phyloP scores from a whole-genome alignment of 1,140 invertebrate species.

The Drosophila tsacasi region DNA sequence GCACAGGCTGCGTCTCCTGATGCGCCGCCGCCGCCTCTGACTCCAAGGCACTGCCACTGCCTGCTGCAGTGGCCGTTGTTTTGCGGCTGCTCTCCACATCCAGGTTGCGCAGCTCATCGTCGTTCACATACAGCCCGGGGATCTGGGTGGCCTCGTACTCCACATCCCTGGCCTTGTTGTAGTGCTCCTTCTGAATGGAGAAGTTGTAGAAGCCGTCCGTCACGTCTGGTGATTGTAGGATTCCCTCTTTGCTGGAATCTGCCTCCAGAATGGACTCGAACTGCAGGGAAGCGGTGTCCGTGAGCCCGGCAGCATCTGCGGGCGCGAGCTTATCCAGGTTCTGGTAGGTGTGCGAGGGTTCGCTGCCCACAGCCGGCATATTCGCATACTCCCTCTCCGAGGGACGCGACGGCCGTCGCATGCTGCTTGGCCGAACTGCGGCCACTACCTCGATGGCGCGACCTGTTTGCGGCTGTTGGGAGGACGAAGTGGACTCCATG shows the following conservation, averaged over 20 bases:
- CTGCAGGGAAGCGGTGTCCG: slow-evolving; percentile 80
- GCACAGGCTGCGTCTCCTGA: slow-evolving; percentile 5
- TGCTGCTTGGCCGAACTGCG: slow-evolving; percentile 52
- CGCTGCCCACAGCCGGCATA: slow-evolving; percentile 50
- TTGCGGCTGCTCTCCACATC: slow-evolving; percentile 64
- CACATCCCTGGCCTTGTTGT: slow-evolving; percentile 74
- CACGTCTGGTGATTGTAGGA: slow-evolving; percentile 76
- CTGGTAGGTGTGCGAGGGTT: slow-evolving; percentile 70
- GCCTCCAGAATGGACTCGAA: slow-evolving; percentile 83
- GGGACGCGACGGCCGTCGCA: slow-evolving; percentile 32
- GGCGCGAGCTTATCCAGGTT: slow-evolving; percentile 72
- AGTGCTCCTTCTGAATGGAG: slow-evolving; percentile 83
- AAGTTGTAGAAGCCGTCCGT: slow-evolving; percentile 84
- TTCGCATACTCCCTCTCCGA: slow-evolving; percentile 66
- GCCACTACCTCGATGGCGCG: slow-evolving; percentile 67
- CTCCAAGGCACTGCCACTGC: slow-evolving; percentile 26
- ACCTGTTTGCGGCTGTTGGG: slow-evolving; percentile 16
- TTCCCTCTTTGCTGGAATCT: slow-evolving; percentile 66
- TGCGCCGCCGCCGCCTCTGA: slow-evolving; percentile 13
- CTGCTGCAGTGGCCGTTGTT: slow-evolving; percentile 32
- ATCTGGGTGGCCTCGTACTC: slow-evolving; percentile 66
- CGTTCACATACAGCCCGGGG: slow-evolving; percentile 72
- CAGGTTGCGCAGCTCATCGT: slow-evolving; percentile 78
- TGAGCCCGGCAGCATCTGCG: slow-evolving; percentile 71
- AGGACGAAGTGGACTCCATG: slow-evolving; percentile 1